Evolutionary conservation across 1,140 invertebrate species (phyloP).

Genomic region (Papilio polytes): DNA sequence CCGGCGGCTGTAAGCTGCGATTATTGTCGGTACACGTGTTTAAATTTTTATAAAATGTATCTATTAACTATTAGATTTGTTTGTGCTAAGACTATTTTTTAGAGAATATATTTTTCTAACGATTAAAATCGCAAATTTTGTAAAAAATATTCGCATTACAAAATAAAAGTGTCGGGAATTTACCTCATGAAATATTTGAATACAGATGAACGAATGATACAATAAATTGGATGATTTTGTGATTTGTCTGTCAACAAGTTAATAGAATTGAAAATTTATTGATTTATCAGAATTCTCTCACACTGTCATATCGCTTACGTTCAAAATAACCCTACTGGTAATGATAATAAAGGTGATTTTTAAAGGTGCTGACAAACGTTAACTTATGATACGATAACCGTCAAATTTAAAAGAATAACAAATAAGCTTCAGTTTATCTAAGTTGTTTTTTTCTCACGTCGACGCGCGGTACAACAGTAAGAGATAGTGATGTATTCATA

Average conservation of each 20-base stretch:
- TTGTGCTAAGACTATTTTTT: neutral
- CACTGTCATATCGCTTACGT: too few relatives aligned
- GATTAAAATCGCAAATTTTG: neutral
- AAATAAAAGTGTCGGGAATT: too few relatives aligned
- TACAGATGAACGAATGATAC: too few relatives aligned
- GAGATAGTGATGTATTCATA: constrained; percentile 59
- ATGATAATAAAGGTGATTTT: constrained; percentile 17
- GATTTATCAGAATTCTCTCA: too few relatives aligned
- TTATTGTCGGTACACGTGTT: constrained; percentile 11
- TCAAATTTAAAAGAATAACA: constrained; percentile 35
- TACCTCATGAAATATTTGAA: too few relatives aligned
- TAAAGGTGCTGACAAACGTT: constrained; percentile 3
- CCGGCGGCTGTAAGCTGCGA: constrained; percentile 37
- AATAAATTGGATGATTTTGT: too few relatives aligned
- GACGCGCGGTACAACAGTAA: constrained; percentile 41
- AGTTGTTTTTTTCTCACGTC: constrained; percentile 41
- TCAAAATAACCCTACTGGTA: too few relatives aligned
- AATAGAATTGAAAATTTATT: too few relatives aligned
- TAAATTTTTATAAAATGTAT: neutral
- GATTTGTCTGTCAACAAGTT: too few relatives aligned
- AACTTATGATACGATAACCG: constrained; percentile 7
- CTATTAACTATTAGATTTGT: neutral
- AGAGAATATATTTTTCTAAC: neutral
- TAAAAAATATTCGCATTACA: too few relatives aligned
- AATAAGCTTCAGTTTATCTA: constrained; percentile 28